These are phyloP conservation scores for Caenorhabditis sinica DNA, from an alignment of 2,888 invertebrate species.

Conservation along the genomic window DNA sequence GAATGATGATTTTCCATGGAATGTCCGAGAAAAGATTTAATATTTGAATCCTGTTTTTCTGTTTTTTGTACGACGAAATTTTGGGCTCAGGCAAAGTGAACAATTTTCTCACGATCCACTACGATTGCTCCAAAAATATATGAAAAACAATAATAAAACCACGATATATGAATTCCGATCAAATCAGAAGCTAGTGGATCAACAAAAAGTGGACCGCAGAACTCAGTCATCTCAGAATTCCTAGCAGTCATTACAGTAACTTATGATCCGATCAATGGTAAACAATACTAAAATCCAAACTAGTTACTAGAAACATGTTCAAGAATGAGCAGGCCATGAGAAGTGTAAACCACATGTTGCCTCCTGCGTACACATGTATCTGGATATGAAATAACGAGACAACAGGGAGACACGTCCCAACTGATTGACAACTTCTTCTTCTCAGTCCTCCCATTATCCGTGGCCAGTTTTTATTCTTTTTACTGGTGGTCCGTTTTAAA, in stretches of 20 bases:
- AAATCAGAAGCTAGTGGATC: too few relatives aligned
- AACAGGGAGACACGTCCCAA: slow-evolving; percentile 45
- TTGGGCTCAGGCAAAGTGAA: too few relatives aligned
- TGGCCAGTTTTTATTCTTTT: slow-evolving; percentile 18
- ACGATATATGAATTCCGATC: too few relatives aligned
- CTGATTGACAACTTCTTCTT: slow-evolving; percentile 49
- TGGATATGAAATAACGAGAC: slow-evolving; percentile 59
- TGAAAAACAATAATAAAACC: too few relatives aligned
- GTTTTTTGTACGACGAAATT: too few relatives aligned
- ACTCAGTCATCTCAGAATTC: too few relatives aligned
- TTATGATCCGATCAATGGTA: neutral
- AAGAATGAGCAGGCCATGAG: slow-evolving; percentile 8
- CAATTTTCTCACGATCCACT: too few relatives aligned
- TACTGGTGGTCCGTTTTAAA: slow-evolving; percentile 31
- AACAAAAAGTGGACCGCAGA: too few relatives aligned
- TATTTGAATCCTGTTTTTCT: too few relatives aligned
- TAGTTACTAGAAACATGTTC: slow-evolving; percentile 11
- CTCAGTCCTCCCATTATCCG: neutral
- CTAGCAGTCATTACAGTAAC: neutral
- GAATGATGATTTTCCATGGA: too few relatives aligned
- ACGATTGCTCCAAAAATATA: too few relatives aligned
- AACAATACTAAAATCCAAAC: neutral
- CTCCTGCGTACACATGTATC: slow-evolving; percentile 32
- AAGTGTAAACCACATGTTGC: slow-evolving; percentile 53
- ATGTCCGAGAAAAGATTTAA: too few relatives aligned